Conservation (phyloP, 2,797 vertebrate species). For the Pogonophryne albipinna region DNA sequence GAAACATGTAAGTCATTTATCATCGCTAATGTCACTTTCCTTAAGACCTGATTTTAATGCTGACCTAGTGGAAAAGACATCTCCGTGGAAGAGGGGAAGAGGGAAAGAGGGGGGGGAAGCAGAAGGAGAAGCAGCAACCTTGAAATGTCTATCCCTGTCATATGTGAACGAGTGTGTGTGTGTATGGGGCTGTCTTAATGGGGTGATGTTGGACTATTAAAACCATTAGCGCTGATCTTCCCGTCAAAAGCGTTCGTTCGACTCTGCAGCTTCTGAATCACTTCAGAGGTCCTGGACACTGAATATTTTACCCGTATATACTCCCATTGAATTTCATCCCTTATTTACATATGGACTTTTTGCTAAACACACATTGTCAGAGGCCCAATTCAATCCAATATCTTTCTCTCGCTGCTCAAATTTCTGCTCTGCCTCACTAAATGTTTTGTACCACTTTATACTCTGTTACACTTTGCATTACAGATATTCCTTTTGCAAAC, state of each 20-base stretch:
- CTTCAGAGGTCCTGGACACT: conserved; percentile 51
- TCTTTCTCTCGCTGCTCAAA: not conserved
- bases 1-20: conserved; percentile 81
- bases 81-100: conserved; percentile 4
- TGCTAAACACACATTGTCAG: conserved; percentile 24
- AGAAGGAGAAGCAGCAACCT: conserved; percentile 50
- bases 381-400: not conserved
- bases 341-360: conserved; percentile 33
- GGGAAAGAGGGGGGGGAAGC: not conserved
- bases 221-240: conserved; percentile 68
- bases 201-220: conserved; percentile 71
- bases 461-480: not conserved
- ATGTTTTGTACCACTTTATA: not conserved
- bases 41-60: conserved; percentile 76
- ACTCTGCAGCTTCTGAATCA: conserved; percentile 48
- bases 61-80: conserved; percentile 68
- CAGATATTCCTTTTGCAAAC: not conserved
- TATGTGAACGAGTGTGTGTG: conserved; percentile 15
- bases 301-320: not conserved
- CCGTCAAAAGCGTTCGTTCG: conserved; percentile 37
- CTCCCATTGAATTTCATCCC: not conserved
- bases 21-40: conserved; percentile 80
- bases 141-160: conserved; percentile 56
- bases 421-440: not conserved
- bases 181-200: conserved; percentile 45